Evolutionary conservation across 2,888 invertebrate genomes (phyloP).

Genomic region (Leucozona laternaria): DNA sequence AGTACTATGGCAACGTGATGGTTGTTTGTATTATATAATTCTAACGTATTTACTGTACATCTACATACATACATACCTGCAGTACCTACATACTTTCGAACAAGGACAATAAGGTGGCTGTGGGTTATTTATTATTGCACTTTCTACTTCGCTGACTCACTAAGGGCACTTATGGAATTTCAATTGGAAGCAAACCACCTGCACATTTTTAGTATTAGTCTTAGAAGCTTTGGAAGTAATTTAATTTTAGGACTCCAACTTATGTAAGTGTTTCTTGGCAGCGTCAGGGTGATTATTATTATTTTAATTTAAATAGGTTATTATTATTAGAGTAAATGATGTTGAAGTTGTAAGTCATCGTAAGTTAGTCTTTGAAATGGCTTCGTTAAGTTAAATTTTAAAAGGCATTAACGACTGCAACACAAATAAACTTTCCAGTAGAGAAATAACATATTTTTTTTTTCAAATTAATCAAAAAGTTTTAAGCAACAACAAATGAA

Average conservation of each 20-base stretch:
- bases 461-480: background rate
- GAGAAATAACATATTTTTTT: background rate
- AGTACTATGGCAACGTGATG: slow-evolving; percentile 37
- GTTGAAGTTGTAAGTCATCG: background rate
- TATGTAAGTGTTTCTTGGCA: slow-evolving; percentile 53
- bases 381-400: background rate
- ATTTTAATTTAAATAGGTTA: slow-evolving; percentile 47
- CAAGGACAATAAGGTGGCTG: slow-evolving; percentile 24
- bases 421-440: background rate
- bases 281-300: slow-evolving; percentile 40
- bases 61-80: slow-evolving; percentile 6
- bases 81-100: slow-evolving; percentile 18
- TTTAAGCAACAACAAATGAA: background rate
- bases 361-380: background rate
- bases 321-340: slow-evolving; percentile 44
- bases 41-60: background rate
- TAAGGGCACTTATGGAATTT: slow-evolving; percentile 47
- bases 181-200: slow-evolving; percentile 49
- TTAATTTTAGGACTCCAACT: slow-evolving; percentile 49
- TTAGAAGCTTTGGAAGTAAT: slow-evolving; percentile 25
- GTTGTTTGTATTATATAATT: slow-evolving; percentile 10
- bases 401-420: background rate
- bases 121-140: slow-evolving; percentile 73
- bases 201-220: slow-evolving; percentile 35
- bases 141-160: slow-evolving; percentile 55